Conservation (phyloP, 1,140 invertebrate species). For the Drosophila bocqueti region DNA sequence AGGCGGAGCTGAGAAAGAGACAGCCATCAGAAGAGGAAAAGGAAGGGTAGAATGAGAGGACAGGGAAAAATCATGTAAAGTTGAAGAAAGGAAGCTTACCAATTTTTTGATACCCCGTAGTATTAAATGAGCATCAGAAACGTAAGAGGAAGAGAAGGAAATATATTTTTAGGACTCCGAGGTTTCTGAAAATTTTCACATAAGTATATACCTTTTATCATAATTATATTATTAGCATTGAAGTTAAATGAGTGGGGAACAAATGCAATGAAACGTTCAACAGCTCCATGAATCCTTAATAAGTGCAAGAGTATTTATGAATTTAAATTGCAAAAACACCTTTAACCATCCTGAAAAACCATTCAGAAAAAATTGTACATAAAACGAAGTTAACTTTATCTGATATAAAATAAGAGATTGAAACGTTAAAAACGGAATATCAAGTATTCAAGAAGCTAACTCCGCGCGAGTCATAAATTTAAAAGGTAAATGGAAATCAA, state of each 20-base stretch:
- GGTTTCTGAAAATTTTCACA: not conserved
- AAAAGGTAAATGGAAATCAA: slow-evolving; percentile 64
- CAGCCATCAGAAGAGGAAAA: not conserved
- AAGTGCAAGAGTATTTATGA: not conserved
- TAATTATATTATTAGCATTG: not conserved
- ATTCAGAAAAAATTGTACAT: not conserved
- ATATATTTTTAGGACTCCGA: not conserved
- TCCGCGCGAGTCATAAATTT: slow-evolving; percentile 32
- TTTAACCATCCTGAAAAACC: not conserved
- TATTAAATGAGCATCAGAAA: not conserved
- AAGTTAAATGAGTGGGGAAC: not conserved
- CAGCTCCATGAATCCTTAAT: not conserved
- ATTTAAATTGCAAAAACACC: not conserved
- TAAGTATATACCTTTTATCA: not conserved
- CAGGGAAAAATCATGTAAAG: not conserved
- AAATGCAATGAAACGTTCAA: not conserved
- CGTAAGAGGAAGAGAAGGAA: not conserved
- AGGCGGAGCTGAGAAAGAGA: slow-evolving; percentile 6
- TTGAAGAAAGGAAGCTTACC: not conserved
- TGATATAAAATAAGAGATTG: slow-evolving; percentile 6
- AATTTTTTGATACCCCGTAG: not conserved
- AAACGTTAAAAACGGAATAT: not conserved
- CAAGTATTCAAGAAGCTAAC: slow-evolving; percentile 16
- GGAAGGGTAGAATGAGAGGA: not conserved
- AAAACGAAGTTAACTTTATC: not conserved